Evolutionary conservation across 1,140 invertebrate species (phyloP).

Genomic region (Ephestia elutella): DNA sequence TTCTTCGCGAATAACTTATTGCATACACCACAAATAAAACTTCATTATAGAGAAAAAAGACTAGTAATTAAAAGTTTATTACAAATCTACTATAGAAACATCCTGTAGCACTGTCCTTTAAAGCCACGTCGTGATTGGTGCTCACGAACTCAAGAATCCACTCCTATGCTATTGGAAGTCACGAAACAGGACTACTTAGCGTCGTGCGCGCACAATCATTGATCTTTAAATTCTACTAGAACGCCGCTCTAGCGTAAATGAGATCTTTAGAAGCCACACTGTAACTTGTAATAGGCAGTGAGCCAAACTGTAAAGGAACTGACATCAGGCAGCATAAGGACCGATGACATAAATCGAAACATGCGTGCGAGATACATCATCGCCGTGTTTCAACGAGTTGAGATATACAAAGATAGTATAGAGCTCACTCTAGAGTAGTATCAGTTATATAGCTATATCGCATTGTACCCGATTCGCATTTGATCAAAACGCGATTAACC

Average conservation of each 20-base stretch:
- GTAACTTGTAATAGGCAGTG: slow-evolving; percentile 32
- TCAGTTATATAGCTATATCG: no score
- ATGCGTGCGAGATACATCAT: slow-evolving; percentile 32
- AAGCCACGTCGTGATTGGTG: slow-evolving; percentile 60
- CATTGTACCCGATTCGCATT: no score
- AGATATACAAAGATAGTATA: not conserved
- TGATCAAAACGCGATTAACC: no score
- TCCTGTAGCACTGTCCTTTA: slow-evolving; percentile 47
- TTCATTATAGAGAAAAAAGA: no score
- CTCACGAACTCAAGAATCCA: slow-evolving; percentile 48
- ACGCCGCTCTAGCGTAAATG: slow-evolving; percentile 1
- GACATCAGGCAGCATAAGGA: slow-evolving; percentile 54
- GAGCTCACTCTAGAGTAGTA: not conserved
- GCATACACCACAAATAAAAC: no score
- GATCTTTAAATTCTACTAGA: slow-evolving; percentile 38
- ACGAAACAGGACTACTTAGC: slow-evolving; percentile 11
- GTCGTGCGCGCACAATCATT: slow-evolving; percentile 41
- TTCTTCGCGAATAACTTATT: no score
- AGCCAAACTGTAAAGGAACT: slow-evolving; percentile 54
- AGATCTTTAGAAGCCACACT: not conserved
- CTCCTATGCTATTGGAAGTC: slow-evolving; percentile 27
- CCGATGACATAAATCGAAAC: slow-evolving; percentile 59
- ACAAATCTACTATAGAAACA: not conserved
- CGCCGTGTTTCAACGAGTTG: slow-evolving; percentile 37
- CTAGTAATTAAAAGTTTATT: no score